Evolutionary conservation across 2,797 vertebrate genomes (phyloP).

Genomic region (Thunnus albacares): DNA sequence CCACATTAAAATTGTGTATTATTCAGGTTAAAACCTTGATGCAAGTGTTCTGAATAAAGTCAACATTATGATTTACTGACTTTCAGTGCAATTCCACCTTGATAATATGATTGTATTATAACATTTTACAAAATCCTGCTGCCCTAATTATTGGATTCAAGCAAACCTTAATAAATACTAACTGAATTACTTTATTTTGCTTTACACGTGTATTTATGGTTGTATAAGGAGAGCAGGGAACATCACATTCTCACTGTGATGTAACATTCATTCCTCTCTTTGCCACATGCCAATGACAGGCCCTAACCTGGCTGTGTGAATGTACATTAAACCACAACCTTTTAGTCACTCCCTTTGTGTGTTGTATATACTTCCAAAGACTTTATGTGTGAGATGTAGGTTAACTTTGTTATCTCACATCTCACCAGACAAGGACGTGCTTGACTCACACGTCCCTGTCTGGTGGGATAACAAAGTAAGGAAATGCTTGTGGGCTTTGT

Average conservation of each 20-base stretch:
- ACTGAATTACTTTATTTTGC: not conserved
- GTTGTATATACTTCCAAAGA: not conserved
- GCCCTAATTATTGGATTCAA: not conserved
- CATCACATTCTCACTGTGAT: slow-evolving; percentile 29
- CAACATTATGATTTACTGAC: too few relatives aligned
- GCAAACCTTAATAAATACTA: not conserved
- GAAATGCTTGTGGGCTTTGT: slow-evolving; percentile 15
- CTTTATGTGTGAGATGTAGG: not conserved
- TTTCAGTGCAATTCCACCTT: too few relatives aligned
- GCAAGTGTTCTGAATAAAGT: too few relatives aligned
- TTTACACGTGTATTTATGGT: not conserved
- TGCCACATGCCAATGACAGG: slow-evolving; percentile 36
- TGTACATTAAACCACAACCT: slow-evolving; percentile 4
- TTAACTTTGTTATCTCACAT: not conserved
- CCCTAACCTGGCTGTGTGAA: slow-evolving; percentile 37
- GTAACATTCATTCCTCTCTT: slow-evolving; percentile 45
- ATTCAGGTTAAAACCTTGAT: too few relatives aligned
- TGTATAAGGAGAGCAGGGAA: not conserved
- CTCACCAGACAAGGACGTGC: too few relatives aligned
- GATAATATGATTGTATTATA: too few relatives aligned
- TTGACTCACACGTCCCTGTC: not conserved
- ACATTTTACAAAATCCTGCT: too few relatives aligned
- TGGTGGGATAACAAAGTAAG: slow-evolving; percentile 13
- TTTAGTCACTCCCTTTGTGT: slow-evolving; percentile 33
- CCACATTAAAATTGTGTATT: too few relatives aligned